Conservation (phyloP, 2,888 invertebrate genomes). For the Clivina fossor region DNA sequence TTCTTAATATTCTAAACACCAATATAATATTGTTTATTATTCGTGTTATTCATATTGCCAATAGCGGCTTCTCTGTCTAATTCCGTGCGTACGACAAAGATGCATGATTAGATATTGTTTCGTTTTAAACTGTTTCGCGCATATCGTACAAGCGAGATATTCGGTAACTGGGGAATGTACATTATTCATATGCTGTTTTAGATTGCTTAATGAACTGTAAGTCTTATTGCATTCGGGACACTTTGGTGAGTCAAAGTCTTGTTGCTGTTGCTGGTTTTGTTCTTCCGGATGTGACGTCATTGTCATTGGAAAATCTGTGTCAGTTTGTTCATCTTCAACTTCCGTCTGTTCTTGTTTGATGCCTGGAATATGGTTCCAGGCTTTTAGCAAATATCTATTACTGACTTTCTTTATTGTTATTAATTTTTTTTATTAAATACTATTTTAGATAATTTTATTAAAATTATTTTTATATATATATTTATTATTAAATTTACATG, state of each 20-base stretch:
- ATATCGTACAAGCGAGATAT: conserved; percentile 51
- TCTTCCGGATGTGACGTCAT: conserved; percentile 5
- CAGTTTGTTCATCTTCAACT: neutral
- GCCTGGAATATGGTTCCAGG: too few species aligned
- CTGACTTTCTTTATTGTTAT: too few species aligned
- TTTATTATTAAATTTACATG: too few species aligned
- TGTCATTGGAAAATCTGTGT: neutral
- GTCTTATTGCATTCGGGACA: conserved; percentile 48
- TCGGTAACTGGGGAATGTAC: conserved; percentile 55
- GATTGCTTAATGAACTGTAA: conserved; percentile 53
- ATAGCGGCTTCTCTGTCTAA: conserved; percentile 43
- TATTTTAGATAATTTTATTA: too few species aligned
- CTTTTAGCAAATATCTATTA: too few species aligned
- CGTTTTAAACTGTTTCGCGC: conserved; percentile 57
- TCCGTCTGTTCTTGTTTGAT: conserved; percentile 6
- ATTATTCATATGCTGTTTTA: conserved; percentile 58
- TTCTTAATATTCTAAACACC: too few species aligned
- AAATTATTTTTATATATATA: too few species aligned
- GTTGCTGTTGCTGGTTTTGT: neutral
- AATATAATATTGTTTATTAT: conserved; percentile 40
- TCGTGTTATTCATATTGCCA: conserved; percentile 40
- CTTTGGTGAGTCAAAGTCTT: conserved; percentile 38
- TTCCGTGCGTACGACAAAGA: conserved; percentile 57
- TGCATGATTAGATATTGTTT: conserved; percentile 58
- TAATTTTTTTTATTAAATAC: too few species aligned